These are phyloP conservation scores for Drosophila differens DNA, from an alignment of 2,888 invertebrate species.

Conservation along the genomic window DNA sequence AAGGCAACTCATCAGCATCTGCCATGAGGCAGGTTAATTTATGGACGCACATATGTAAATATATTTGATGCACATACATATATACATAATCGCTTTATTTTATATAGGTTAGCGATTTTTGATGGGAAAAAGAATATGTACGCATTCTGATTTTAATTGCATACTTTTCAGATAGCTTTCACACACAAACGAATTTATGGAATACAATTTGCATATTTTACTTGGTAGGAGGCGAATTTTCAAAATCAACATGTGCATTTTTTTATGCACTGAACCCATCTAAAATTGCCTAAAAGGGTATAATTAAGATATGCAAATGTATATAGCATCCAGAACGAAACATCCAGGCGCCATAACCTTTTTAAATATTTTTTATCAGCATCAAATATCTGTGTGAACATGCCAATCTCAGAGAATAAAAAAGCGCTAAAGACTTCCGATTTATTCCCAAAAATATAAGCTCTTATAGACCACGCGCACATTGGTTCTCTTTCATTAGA, in stretches of 20 bases:
- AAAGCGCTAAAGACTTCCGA: background rate
- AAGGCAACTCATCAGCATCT: constrained; percentile 52
- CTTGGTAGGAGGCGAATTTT: constrained; percentile 27
- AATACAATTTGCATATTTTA: constrained; percentile 55
- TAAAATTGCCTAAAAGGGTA: background rate
- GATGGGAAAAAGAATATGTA: constrained; percentile 26
- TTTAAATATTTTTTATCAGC: background rate
- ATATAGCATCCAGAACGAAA: background rate
- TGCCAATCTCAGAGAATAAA: background rate
- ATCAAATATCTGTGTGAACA: background rate
- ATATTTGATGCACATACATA: constrained; percentile 1
- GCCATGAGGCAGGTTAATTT: constrained; percentile 10
- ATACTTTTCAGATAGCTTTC: constrained; percentile 31
- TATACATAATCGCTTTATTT: constrained; percentile 27
- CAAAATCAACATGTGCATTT: constrained; percentile 33
- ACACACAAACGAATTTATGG: constrained; percentile 16
- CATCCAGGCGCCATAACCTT: background rate
- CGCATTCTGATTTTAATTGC: constrained; percentile 61
- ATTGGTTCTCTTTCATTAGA: background rate
- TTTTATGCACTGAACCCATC: background rate
- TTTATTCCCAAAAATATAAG: background rate
- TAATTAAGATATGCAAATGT: background rate
- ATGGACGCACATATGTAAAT: constrained; percentile 1
- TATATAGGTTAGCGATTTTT: constrained; percentile 44
- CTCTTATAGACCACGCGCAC: background rate